Base-by-base conservation (phyloP, 2,888 invertebrate species). In the Apamea crenata region DNA sequence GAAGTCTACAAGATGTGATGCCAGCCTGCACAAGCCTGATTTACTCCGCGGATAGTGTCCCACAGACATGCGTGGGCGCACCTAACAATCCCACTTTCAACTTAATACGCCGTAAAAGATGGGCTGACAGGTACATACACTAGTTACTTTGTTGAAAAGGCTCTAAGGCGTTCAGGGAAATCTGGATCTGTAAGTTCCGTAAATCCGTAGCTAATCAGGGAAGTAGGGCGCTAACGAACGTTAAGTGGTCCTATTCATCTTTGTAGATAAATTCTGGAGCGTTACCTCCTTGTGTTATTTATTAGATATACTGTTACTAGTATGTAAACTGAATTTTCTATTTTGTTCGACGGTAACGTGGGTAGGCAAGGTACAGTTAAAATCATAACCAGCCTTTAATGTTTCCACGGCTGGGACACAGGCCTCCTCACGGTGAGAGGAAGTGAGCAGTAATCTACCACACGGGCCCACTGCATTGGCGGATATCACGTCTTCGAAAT, bases 21-120 rank as follows among this genome's bases (percentile, higher is more conserved):
- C 93, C 93, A 93, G 91, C 87, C 90, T 93, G 93, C 91, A 92
- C 92, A 94, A 93, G 91, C 87, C 90, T 93, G 94, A 95, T 94
- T 94, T 94, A 95, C 92, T 90, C 83, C 80, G 82, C 80, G 92
- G 94, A 94, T 93, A 93, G 91, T 92, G 91, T 91, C 91, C 67
- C 75, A 61, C 25, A 40, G 80, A 85, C 85, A 59, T 67, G 76
- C 86, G 93, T 92, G 91, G 93, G 93, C 91, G 93, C 88, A 81
- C 84, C 78, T 85, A 85, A 90, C 91, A 91, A 90, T 90, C 72
- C 87, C 77, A 84, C 84, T 85, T 83, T 88, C 86, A 84, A 81
- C 83, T 85, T 90, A 90, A 90, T 89, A 87, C 81, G 71, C 84
- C 90, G 88, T 90, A 87, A 90, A 90, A 86, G 89, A 90, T 90